Evolutionary conservation across 2,113 vertebrate genomes (phyloP).

Genomic region (Vidua macroura): DNA sequence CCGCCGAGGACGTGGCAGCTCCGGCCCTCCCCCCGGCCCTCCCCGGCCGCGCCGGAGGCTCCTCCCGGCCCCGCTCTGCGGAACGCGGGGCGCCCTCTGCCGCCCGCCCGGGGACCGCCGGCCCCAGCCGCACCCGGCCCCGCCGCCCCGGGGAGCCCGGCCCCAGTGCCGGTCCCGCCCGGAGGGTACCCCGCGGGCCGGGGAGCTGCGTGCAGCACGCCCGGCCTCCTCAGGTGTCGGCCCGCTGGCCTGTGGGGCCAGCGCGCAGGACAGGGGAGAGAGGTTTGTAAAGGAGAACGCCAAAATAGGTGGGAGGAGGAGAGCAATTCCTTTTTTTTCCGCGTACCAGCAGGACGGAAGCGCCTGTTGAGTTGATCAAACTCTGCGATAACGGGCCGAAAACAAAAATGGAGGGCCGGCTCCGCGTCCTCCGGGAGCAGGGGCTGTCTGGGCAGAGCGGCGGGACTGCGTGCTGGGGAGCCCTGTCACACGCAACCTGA

Average conservation of each 20-base stretch:
- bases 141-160: no score
- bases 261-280: no score
- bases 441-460: not conserved
- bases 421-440: fast-evolving
- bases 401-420: not conserved
- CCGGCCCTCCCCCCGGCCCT: not conserved
- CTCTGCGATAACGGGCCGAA: not conserved
- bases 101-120: conserved; percentile 22
- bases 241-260: not conserved
- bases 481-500: fast-evolving
- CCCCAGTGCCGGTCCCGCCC: not conserved
- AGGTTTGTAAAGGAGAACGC: not conserved
- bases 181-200: not conserved
- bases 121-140: not conserved
- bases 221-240: fast-evolving
- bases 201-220: not conserved
- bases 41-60: not conserved
- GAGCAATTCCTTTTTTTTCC: not conserved
- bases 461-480: not conserved
- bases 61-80: conserved; percentile 39
- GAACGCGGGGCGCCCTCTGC: conserved; percentile 72
- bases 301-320: not conserved
- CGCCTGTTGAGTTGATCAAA: not conserved
- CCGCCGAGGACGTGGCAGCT: conserved; percentile 27
- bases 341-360: not conserved